Evolutionary conservation across 2,888 invertebrate genomes (phyloP), one percentile per base, ranked within the genome.

Genomic region (Lithophane semibrunnea): DNA sequence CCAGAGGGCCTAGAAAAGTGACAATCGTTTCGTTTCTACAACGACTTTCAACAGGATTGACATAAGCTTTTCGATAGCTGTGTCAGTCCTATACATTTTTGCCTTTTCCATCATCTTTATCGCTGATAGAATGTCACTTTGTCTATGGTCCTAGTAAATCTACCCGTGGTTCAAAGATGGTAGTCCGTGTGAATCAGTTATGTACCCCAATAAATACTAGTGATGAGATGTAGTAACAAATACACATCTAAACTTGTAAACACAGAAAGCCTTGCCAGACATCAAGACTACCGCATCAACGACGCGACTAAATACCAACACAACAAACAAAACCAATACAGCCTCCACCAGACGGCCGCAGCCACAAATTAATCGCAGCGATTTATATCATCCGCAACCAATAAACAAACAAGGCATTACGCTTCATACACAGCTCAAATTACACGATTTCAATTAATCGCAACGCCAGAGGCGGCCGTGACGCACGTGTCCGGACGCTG

Each of bases 361-460:
- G n/a, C 70, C 74, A 73, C 66, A 66, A 78, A 84, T 77, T 81
- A 75, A 84, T 84, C 73, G 75, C 81, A 68, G 56, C 81, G 75
- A 84, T 84, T 75, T 54, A 84, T 81, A 75, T 84, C 81, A 84
- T 84, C 81, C 73, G 61, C 73, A 75, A 60, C 66, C 77, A 77
- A 84, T 84, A 84, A 84, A 84, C 85, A 84, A 84, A 84, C 81
- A 77, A 80, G 84, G 81, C 73, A 84, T 84, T 84, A 77, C 73
- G 77, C 81, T 81, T 81, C 84, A 84, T 84, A 84, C 80, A 64
- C 73, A 44, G 77, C 70, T 84, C 81, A 80, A 75, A 84, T 84
- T 84, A 84, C 83, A 84, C 75, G 73, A 75, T 83, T 86, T 88
- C 88, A 88, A 88, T 88, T 88, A 88, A 85, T 85, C 81, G 85